phyloP scores from a whole-genome alignment of 1,140 invertebrate species.

The Diuraphis noxia region DNA sequence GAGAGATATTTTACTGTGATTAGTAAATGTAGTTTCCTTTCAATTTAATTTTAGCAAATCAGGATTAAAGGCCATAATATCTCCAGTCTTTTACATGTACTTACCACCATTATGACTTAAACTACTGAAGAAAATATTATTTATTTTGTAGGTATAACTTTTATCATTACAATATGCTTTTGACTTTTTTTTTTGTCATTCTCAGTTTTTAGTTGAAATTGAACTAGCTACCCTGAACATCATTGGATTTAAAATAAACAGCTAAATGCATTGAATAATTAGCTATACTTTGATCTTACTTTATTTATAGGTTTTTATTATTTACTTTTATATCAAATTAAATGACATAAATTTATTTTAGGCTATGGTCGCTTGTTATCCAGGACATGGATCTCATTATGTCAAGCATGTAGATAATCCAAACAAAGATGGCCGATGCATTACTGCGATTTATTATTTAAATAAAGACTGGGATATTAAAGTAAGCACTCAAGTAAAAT shows the following conservation, averaged over 20 bases:
- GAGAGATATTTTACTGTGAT: too few relatives aligned
- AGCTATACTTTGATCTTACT: not conserved
- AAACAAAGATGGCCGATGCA: conserved; percentile 90
- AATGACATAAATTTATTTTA: conserved; percentile 62
- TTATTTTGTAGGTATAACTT: not conserved
- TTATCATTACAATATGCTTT: not conserved
- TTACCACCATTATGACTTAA: not conserved
- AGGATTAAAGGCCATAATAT: not conserved
- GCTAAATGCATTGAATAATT: not conserved
- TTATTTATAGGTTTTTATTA: not conserved
- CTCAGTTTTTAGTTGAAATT: not conserved
- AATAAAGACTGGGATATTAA: conserved; percentile 89
- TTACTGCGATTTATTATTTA: conserved; percentile 95
- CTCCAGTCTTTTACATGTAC: fast-evolving
- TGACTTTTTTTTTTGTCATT: not conserved
- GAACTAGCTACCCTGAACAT: not conserved
- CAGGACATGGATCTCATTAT: conserved; percentile 87
- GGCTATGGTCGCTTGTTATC: conserved; percentile 98
- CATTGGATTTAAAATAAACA: not conserved
- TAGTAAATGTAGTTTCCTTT: too few relatives aligned
- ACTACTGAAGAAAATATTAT: not conserved
- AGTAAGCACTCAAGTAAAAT: conserved; percentile 59
- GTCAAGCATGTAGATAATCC: conserved; percentile 98
- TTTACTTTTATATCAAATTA: not conserved
- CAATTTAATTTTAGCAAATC: too few relatives aligned